Conservation (phyloP, 2,113 vertebrate genomes). For the Pontoporia blainvillei region DNA sequence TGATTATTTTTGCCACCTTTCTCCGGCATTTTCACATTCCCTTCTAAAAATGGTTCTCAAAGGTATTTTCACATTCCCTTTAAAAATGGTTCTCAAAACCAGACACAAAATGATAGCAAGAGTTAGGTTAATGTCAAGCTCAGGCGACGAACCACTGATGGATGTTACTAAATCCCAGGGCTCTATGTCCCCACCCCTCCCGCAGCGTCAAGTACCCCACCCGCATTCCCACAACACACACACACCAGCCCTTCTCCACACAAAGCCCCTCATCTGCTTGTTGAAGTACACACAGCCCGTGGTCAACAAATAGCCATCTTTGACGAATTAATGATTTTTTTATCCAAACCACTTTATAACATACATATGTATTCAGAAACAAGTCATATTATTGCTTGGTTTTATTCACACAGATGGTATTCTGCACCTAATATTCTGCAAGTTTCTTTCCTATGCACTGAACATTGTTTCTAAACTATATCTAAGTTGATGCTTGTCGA, state of each 20-base stretch:
- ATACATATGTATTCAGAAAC: too few relatives aligned
- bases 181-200: rapidly evolving
- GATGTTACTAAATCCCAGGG: background rate
- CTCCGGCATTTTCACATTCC: background rate
- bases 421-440: too few relatives aligned
- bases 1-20: background rate
- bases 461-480: too few relatives aligned
- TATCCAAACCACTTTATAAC: background rate
- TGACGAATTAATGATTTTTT: background rate
- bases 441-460: too few relatives aligned
- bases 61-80: background rate
- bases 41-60: constrained; percentile 11
- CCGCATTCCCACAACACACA: background rate
- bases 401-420: too few relatives aligned
- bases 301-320: background rate
- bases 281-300: background rate
- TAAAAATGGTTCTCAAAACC: background rate
- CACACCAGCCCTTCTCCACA: background rate
- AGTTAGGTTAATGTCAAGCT: background rate
- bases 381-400: too few relatives aligned
- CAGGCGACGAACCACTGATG: background rate
- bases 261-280: background rate
- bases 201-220: rapidly evolving
- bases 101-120: background rate
- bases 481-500: too few relatives aligned